Evolutionary conservation across 2,797 vertebrate species (phyloP), one percentile per base, ranked within the genome.

Genomic region (Stomatorhinus walkeri): DNA sequence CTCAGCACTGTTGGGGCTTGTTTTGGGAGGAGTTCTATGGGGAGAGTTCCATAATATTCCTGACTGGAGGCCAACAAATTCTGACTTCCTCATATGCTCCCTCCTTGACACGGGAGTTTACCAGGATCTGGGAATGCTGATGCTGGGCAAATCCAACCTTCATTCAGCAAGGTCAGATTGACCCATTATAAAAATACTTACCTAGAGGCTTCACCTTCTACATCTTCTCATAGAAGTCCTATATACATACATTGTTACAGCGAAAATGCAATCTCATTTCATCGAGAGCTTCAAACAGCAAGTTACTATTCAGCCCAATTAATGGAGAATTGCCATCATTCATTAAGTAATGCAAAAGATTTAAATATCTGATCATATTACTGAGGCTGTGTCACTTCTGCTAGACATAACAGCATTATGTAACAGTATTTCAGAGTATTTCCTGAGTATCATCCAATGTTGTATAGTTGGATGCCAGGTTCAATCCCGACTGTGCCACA

Each of bases 21-120:
- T 88, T 79, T 51, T 59, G 86, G 89, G 83, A 92, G 90, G 89
- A 93, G 91, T 91, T 91, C 91, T 40, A 56, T 87, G 46, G 43
- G n/a, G 7, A 88, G 84, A 22, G 84, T 83, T 48, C 54, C 89
- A 24, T 88, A 88, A 87, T 90, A 90, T 87, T 88, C 90, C 89
- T 92, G 91, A 93, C 92, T 92, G 87, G 83, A 85, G 91, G 93
- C 92, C 91, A 93, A 89, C 83, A 91, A 94, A 95, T 91, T 90
- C 88, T 79, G n/a, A 68, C 87, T 89, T 90, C 89, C 85, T 51
- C 83, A 12, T 51, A 49, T 0, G 8, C 22, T 85, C 9, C 1
- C 14, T 81, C 36, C 76, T 46, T 0, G n/a, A 19, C 9, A 22
- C 7, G 46, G 76, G 40, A 81, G 40, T 81, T 43, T 3, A 19